phyloP scores from a whole-genome alignment of 2,888 invertebrate genomes.

The Mamestra brassicae region DNA sequence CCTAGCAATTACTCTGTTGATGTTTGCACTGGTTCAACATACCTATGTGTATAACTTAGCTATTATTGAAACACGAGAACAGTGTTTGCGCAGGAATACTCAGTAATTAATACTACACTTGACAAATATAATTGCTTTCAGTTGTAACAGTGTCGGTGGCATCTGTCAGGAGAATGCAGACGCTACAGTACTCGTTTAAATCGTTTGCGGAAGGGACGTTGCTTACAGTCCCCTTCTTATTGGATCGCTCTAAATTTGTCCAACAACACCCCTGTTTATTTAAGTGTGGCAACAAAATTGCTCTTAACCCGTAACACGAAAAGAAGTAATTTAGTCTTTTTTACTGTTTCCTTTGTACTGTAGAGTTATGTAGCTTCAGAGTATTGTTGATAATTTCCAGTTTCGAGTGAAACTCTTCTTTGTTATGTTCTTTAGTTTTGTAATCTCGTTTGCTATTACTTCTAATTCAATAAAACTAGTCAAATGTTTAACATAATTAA shows the following conservation, averaged over 20 bases:
- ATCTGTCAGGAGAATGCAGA: slow-evolving; percentile 32
- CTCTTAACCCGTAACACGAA: slow-evolving; percentile 40
- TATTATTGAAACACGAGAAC: slow-evolving; percentile 6
- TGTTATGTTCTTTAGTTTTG: neutral
- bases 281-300: slow-evolving; percentile 48
- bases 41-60: neutral
- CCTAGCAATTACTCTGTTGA: slow-evolving; percentile 15
- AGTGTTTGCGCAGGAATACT: slow-evolving; percentile 23
- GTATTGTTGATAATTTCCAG: slow-evolving; percentile 54
- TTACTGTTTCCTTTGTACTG: slow-evolving; percentile 58
- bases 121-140: slow-evolving; percentile 29
- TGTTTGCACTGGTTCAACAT: slow-evolving; percentile 5
- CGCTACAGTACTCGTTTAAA: slow-evolving; percentile 7
- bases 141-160: slow-evolving; percentile 14
- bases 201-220: neutral
- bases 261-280: slow-evolving; percentile 42
- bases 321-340: slow-evolving; percentile 54
- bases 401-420: slow-evolving; percentile 11
- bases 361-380: slow-evolving; percentile 51
- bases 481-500: neutral
- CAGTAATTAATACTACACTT: slow-evolving; percentile 32
- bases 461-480: neutral
- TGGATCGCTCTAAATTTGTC: slow-evolving; percentile 31
- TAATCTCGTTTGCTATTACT: neutral
- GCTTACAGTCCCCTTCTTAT: slow-evolving; percentile 19